Evolutionary conservation across 2,113 vertebrate species (phyloP).

Genomic region (Danio rerio): DNA sequence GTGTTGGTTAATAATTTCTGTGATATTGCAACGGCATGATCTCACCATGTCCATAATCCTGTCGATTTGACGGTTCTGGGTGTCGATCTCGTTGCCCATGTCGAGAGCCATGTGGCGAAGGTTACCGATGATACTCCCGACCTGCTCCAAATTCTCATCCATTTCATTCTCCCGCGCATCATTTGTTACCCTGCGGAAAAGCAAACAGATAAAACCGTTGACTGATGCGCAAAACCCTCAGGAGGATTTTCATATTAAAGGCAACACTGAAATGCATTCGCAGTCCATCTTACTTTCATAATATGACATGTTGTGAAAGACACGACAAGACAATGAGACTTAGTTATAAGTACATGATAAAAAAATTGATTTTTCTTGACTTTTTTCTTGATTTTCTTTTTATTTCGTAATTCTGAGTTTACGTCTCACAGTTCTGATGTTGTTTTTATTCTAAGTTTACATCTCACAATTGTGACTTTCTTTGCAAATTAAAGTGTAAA

Average conservation of each 20-base stretch:
- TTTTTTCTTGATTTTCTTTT: too few species aligned
- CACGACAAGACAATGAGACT: too few species aligned
- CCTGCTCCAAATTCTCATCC: constrained; percentile 99
- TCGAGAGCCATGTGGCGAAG: constrained; percentile 99
- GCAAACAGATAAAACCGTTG: constrained; percentile 32
- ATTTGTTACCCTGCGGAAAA: constrained; percentile 88
- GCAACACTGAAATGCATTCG: not conserved
- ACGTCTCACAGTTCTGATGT: too few species aligned
- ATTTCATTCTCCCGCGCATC: constrained; percentile 98
- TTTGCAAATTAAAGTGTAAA: too few species aligned
- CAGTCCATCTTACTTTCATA: not conserved
- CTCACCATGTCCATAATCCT: constrained; percentile 99
- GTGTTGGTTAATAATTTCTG: not conserved
- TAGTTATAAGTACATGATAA: too few species aligned
- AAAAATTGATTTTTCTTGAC: too few species aligned
- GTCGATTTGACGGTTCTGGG: constrained; percentile 98
- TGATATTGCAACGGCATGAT: not conserved
- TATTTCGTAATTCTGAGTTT: too few species aligned
- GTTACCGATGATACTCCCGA: constrained; percentile 97
- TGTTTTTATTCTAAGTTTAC: too few species aligned
- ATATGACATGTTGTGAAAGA: not conserved
- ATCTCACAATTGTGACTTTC: too few species aligned
- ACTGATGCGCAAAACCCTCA: not conserved
- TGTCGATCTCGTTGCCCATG: constrained; percentile 99
- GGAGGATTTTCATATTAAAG: not conserved